Base-by-base conservation (phyloP, 1,140 invertebrate species). In the Ruditapes philippinarum region DNA sequence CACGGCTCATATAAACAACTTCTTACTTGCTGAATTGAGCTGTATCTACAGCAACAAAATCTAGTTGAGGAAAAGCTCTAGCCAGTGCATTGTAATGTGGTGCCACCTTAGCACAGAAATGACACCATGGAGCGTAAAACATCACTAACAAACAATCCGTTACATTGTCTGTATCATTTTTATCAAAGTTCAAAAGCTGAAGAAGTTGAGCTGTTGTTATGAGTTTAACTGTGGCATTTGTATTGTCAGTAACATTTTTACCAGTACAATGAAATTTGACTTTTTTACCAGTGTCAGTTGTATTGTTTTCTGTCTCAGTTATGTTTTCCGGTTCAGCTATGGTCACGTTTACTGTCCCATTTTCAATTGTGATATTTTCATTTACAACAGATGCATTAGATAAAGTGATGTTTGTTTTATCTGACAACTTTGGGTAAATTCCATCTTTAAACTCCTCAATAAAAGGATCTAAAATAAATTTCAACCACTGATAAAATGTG, bases 21-120 rank as follows among this genome's bases (percentile, higher is more conserved):
- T 90, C 94, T 95, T 96, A 97, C 97, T 96, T 97, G 95, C 97
- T 97, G 94, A 98, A 97, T 93, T 97, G 97, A 88, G 98, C 97
- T 0, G 98, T 98, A 97, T 99, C 98, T 25, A 99, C 97, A 17
- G 98, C 99, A 40, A 98, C 97, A 94, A 99, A 97, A 95, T 98
- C 98, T 9, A 99, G 96, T 93, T 97, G 97, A 14, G 98, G 98
- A 96, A 98, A 99, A 5, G 97, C 97, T 93, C 97, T 97, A 88
- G 97, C 98, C 93, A 99, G 94, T 1, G 98, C 98, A 97, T 99
- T 99, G 91, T 98, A 98, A 95, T 98, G 97, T 5, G 98, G 98
- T 11, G 98, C 98, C 38, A 98, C 98, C 92, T 97, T 97, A 84
- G 98, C 98, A 95, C 98, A 98, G 92, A 99, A 99, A 42, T 98